Conservation (phyloP, 2,797 vertebrate species). For the Huso huso region DNA sequence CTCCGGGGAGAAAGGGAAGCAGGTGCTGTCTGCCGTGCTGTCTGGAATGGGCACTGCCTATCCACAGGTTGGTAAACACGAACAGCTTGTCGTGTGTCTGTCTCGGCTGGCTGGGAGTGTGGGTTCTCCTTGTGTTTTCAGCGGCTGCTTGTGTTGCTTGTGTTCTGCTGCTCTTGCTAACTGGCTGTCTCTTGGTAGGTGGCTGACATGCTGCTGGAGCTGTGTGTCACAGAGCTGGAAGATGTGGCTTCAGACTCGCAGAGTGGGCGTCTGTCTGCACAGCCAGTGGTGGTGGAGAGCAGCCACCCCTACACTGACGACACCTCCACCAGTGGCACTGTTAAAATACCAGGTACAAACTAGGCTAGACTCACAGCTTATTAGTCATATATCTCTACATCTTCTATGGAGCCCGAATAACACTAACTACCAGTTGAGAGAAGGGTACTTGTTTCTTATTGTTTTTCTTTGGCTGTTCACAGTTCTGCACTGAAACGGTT, state of each 20-base stretch:
- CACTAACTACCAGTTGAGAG: too few species aligned
- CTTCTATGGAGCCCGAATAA: too few species aligned
- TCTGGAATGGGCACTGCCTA: conserved; percentile 96
- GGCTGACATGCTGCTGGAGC: conserved; percentile 91
- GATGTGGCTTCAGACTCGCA: conserved; percentile 96
- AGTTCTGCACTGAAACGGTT: too few species aligned
- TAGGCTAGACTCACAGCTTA: neutral
- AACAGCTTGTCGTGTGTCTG: neutral
- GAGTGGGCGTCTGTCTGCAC: conserved; percentile 89
- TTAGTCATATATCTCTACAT: neutral
- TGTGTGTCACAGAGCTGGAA: conserved; percentile 94
- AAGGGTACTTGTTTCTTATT: too few species aligned
- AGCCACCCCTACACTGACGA: conserved; percentile 96
- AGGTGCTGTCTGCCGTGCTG: conserved; percentile 88
- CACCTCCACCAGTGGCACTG: conserved; percentile 91
- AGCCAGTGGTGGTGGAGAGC: conserved; percentile 94
- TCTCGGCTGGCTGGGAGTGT: neutral
- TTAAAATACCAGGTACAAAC: conserved; percentile 87
- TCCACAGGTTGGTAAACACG: conserved; percentile 71
- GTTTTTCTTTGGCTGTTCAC: neutral
- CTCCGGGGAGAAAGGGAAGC: conserved; percentile 84
- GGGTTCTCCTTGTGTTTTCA: neutral
- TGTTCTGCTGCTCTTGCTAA: neutral
- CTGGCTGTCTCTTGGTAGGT: conserved; percentile 56
- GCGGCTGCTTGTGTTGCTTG: neutral